Base-by-base conservation (phyloP, 1,140 invertebrate genomes). In the Dendroctonus ponderosae region DNA sequence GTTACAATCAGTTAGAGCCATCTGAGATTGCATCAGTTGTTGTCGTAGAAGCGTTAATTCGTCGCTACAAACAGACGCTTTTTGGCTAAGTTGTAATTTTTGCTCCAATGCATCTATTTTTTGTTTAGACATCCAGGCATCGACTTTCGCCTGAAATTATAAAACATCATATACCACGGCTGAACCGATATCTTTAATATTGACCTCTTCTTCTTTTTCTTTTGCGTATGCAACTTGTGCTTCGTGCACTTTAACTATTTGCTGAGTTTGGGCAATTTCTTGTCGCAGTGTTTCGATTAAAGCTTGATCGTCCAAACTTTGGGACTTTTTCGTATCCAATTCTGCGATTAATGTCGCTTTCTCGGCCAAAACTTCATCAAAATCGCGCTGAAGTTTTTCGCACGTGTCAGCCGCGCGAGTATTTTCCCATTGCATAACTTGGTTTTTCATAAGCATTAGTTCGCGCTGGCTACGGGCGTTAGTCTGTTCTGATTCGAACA, bases 1-100 rank as follows among this genome's bases (percentile, higher is more conserved):
- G 8, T 70, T 60, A 37, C 66, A 58, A 7, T 72, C 51, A n/a
- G 70, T 75, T 5, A 72, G 57, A 14, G 61, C 51, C 62, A 65
- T 69, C 53, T 75, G 74, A 40, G 71, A 61, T n/a, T 65, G 52
- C 57, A 67, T 67, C 12, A 75, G 52, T 54, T 75, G 74, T 41
- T 71, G 62, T 41, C 67, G 60, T 5, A 66, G 11, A 15, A 67
- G 65, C 0, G 40, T 39, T 11, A 67, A n/a, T 58, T 69, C 64
- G 60, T 68, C 64, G 42, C 40, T 44, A 50, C 12, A 57, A 11
- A 42, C 48, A 62, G 11, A 39, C 26, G 26, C 26, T 26, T 61
- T 49, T 54, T 63, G n/a, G 14, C 37, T n/a, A 7, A n/a, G 9
- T 39, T 44, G 39, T 9, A 46, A 40, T 42, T 58, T 9, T 37